These are phyloP conservation scores for Triplophysa yarkandensis DNA, from an alignment of 2,797 vertebrate genomes.

Conservation along the genomic window DNA sequence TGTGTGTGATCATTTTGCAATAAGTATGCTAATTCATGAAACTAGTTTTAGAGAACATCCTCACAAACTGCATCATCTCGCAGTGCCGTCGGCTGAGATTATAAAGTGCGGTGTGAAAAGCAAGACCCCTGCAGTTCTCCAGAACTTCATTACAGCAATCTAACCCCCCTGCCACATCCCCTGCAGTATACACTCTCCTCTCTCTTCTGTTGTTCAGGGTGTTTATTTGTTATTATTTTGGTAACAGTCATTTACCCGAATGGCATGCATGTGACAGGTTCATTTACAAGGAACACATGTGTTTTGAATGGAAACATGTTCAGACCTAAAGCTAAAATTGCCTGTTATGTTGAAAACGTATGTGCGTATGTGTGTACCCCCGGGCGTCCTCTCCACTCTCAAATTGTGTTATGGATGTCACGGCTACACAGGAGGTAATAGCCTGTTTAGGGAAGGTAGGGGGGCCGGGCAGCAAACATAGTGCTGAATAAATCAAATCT, in stretches of 20 bases:
- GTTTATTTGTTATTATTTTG: conserved; percentile 43
- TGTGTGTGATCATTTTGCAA: conserved; percentile 21
- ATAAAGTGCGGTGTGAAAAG: conserved; percentile 43
- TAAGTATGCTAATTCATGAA: conserved; percentile 44
- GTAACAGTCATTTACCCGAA: conserved; percentile 47
- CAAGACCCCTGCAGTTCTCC: conserved; percentile 47
- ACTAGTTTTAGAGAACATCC: conserved; percentile 33
- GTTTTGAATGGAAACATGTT: conserved; percentile 38
- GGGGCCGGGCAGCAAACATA: conserved; percentile 2
- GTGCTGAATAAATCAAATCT: conserved; percentile 26
- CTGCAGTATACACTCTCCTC: conserved; percentile 7
- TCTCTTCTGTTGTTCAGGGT: conserved; percentile 24
- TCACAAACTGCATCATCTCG: conserved; percentile 19
- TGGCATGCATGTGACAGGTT: conserved; percentile 53
- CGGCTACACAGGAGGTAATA: conserved; percentile 26
- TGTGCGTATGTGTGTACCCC: conserved; percentile 36
- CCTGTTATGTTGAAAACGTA: conserved; percentile 14
- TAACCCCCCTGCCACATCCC: conserved; percentile 36
- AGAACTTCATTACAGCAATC: conserved; percentile 46
- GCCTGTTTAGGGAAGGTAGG: conserved; percentile 8
- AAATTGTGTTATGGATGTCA: conserved; percentile 29
- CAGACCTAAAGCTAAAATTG: conserved; percentile 30
- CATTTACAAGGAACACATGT: conserved; percentile 47
- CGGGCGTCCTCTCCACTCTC: conserved; percentile 16
- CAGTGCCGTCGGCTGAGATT: conserved; percentile 47